A percentile compares a stretch with the other conserved stretches of the same genome.
Conservation (phyloP, 35 echinoderm and acorn worm species). For the Patiria miniata region DNA sequence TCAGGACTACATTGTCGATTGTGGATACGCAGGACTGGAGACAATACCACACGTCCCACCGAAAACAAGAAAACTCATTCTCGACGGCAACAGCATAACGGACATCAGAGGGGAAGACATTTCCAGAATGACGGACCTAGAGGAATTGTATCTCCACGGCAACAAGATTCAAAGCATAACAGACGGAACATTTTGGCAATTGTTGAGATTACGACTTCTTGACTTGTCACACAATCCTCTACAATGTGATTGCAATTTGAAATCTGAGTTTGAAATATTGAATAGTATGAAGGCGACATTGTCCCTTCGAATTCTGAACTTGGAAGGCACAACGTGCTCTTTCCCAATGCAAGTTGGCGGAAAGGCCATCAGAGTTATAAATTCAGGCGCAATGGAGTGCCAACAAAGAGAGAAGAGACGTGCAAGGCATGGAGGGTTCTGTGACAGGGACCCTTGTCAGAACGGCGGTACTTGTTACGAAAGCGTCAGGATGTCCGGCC, state of each 20-base stretch:
- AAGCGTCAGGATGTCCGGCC: neutral
- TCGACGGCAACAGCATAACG: constrained; percentile 52
- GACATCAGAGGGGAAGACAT: neutral
- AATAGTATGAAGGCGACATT: neutral
- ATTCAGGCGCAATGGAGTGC: neutral
- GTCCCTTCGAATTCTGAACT: neutral
- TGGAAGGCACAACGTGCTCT: constrained; percentile 38
- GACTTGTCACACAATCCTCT: constrained; percentile 61
- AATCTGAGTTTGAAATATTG: neutral
- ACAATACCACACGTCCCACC: constrained; percentile 50
- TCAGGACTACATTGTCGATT: constrained; percentile 41
- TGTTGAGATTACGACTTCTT: constrained; percentile 46
- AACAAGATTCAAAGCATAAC: constrained; percentile 41
- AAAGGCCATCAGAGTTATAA: neutral
- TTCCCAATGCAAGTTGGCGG: neutral
- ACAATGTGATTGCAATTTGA: constrained; percentile 55
- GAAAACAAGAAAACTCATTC: constrained; percentile 36
- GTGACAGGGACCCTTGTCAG: neutral
- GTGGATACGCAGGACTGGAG: constrained; percentile 20
- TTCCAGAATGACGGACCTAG: constrained; percentile 21
- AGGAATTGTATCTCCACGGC: constrained; percentile 53
- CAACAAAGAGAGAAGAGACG: neutral
- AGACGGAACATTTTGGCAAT: neutral
- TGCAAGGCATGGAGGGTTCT: neutral
- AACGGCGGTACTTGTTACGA: constrained; percentile 42